Evolutionary conservation across 2,797 vertebrate genomes (phyloP).

Genomic region (Tiaroga cobitis): DNA sequence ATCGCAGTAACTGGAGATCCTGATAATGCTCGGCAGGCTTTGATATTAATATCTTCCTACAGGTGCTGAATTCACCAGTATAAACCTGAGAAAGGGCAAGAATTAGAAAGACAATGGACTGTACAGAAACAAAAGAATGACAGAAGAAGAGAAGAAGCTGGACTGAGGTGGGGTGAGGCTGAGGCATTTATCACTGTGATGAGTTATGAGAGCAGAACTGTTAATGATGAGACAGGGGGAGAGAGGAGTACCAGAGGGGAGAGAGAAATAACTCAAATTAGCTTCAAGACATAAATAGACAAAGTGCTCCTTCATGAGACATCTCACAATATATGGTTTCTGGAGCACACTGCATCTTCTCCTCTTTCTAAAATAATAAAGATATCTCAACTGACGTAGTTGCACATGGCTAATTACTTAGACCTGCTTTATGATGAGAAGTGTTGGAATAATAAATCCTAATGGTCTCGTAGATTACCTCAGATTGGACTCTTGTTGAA

Average conservation of each 20-base stretch:
- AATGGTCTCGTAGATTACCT: constrained; percentile 18
- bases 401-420: constrained; percentile 47
- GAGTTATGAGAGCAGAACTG: constrained; percentile 48
- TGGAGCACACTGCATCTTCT: constrained; percentile 37
- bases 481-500: constrained; percentile 23
- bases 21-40: constrained; percentile 57
- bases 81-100: constrained; percentile 48
- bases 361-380: constrained; percentile 50
- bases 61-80: constrained; percentile 45
- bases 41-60: constrained; percentile 59
- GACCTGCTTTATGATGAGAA: constrained; percentile 40
- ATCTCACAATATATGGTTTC: constrained; percentile 46
- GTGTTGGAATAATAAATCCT: constrained; percentile 39
- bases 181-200: constrained; percentile 46
- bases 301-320: constrained; percentile 52
- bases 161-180: constrained; percentile 27
- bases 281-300: constrained; percentile 52
- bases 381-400: constrained; percentile 33
- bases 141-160: constrained; percentile 18
- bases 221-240: constrained; percentile 55
- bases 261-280: constrained; percentile 54
- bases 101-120: constrained; percentile 18
- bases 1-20: constrained; percentile 58
- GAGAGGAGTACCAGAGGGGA: constrained; percentile 44
- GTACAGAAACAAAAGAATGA: constrained; percentile 31